A percentile compares a stretch with the other conserved stretches of the same genome.
Evolutionary conservation across 2,888 invertebrate genomes (phyloP).

Genomic region (Hemithea aestivaria): DNA sequence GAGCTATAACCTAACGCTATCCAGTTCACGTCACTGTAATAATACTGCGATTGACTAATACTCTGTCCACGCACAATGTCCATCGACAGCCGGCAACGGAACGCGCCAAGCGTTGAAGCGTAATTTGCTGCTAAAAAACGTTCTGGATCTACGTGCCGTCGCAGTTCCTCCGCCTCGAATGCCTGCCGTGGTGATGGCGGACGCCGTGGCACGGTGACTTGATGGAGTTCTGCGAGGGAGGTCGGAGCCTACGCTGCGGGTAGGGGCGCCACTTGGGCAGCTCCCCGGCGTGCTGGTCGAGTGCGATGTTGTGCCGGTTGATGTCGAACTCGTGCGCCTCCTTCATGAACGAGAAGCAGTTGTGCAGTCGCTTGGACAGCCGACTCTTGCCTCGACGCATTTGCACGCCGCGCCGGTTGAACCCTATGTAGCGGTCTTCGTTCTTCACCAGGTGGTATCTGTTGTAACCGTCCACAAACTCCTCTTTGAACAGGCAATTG

Average conservation of each 20-base stretch:
- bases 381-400: conserved; percentile 68
- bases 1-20: conserved; percentile 72
- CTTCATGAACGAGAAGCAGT: conserved; percentile 82
- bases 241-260: conserved; percentile 65
- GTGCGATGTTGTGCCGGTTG: conserved; percentile 78
- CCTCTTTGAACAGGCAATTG: conserved; percentile 82
- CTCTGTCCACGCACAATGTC: conserved; percentile 76
- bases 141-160: conserved; percentile 64
- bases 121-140: conserved; percentile 62
- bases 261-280: conserved; percentile 54
- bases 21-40: conserved; percentile 77
- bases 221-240: conserved; percentile 59
- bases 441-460: conserved; percentile 81
- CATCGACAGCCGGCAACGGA: conserved; percentile 74
- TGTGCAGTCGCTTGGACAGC: conserved; percentile 63
- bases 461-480: conserved; percentile 81
- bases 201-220: conserved; percentile 63
- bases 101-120: conserved; percentile 76
- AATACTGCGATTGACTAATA: conserved; percentile 80
- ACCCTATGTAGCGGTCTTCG: conserved; percentile 80
- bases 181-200: conserved; percentile 69
- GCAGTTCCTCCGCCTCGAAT: conserved; percentile 69
- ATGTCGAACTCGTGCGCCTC: conserved; percentile 81
- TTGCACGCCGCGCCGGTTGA: conserved; percentile 80
- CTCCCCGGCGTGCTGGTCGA: conserved; percentile 59